A percentile compares a stretch with the other conserved stretches of the same genome.
These are phyloP conservation scores for Platyscapa corneri DNA, from an alignment of 1,140 invertebrate genomes.

Conservation along the genomic window DNA sequence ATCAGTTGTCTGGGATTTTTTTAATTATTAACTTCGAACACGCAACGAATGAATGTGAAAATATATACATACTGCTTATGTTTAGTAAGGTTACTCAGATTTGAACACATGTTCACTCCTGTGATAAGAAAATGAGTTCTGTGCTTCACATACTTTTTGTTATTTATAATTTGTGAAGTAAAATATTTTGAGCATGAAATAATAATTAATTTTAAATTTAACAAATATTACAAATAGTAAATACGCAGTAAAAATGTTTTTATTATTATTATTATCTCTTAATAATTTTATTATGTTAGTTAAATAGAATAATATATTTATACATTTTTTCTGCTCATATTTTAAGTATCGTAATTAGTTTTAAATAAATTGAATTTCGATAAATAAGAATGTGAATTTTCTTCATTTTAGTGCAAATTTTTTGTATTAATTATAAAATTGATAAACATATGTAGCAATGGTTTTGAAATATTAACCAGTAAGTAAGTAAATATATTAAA, in stretches of 20 bases:
- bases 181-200: not conserved
- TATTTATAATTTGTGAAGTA: not conserved
- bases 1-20: constrained; percentile 5
- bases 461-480: not conserved
- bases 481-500: not conserved
- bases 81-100: not conserved
- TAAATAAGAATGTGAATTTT: not conserved
- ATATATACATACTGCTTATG: not conserved
- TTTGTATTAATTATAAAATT: constrained; percentile 10
- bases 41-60: not conserved
- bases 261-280: too few species aligned
- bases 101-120: not conserved
- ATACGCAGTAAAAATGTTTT: not conserved
- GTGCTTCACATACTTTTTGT: not conserved
- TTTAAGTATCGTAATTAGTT: not conserved
- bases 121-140: not conserved
- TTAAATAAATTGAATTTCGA: not conserved
- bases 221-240: too few species aligned
- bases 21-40: constrained; percentile 8
- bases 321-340: not conserved
- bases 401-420: not conserved
- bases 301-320: too few species aligned
- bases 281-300: too few species aligned
- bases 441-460: not conserved
- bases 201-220: constrained; percentile 19